Percentiles rank a stretch among this genome's conserved stretches.
phyloP scores from a whole-genome alignment of 2,888 invertebrate species.

The Perdita meconis region DNA sequence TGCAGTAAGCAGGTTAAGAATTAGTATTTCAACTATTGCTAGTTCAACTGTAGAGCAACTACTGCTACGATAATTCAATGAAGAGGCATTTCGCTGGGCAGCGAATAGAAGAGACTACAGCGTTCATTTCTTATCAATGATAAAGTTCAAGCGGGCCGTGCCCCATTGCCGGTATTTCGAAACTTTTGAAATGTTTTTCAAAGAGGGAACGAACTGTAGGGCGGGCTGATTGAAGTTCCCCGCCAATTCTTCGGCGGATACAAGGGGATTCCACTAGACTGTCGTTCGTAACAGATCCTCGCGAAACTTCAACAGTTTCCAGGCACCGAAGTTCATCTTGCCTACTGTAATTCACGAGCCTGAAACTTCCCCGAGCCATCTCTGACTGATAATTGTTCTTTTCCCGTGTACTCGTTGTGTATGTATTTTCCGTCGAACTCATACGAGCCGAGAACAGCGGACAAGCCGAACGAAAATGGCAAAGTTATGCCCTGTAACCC shows the following conservation, averaged over 20 bases:
- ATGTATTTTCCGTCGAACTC: constrained; percentile 20
- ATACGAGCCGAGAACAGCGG: background rate
- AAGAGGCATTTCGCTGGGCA: too few relatives aligned
- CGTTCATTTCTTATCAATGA: background rate
- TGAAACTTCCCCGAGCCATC: constrained; percentile 26
- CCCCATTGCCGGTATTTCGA: constrained; percentile 26
- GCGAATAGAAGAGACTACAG: background rate
- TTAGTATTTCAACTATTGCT: too few relatives aligned
- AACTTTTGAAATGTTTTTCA: constrained; percentile 48
- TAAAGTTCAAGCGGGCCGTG: background rate
- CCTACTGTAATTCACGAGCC: constrained; percentile 24
- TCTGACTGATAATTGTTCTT: constrained; percentile 33
- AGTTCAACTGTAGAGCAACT: too few relatives aligned
- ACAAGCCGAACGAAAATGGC: background rate
- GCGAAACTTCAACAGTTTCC: constrained; percentile 26
- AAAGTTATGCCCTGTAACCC: background rate
- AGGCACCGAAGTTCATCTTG: constrained; percentile 1
- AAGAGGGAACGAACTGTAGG: constrained; percentile 29
- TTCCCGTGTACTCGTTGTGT: background rate
- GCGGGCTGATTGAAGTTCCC: constrained; percentile 44
- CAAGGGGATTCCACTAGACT: constrained; percentile 14
- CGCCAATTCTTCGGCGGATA: constrained; percentile 40
- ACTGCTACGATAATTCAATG: too few relatives aligned
- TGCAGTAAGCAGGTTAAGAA: too few relatives aligned
- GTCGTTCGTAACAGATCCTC: constrained; percentile 43